A percentile compares a stretch with the other conserved stretches of the same genome.
phyloP scores from a whole-genome alignment of 2,888 invertebrate species.

The Cosmia pyralina region DNA sequence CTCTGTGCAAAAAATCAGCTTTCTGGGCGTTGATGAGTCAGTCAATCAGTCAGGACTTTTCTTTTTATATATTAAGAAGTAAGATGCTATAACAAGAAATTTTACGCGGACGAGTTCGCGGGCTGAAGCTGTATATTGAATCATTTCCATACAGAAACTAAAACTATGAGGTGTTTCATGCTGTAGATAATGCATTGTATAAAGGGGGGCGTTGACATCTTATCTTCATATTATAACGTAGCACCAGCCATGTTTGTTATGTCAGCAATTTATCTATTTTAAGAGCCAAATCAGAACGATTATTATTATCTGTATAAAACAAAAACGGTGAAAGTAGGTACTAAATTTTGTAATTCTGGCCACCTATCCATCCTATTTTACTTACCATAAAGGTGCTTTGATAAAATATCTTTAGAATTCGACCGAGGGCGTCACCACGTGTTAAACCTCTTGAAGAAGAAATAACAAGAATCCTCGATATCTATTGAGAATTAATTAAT shows the following conservation, averaged over 20 bases:
- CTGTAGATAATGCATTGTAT: not conserved
- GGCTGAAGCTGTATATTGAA: not conserved
- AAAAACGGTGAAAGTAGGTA: not conserved
- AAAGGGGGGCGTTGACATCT: slow-evolving; percentile 49
- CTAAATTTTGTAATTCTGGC: not conserved
- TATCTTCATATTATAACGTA: slow-evolving; percentile 46
- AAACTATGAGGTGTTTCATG: not conserved
- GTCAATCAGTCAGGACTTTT: no score
- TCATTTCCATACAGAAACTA: not conserved
- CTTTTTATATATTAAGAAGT: no score
- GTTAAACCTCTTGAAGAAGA: not conserved
- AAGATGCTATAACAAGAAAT: no score
- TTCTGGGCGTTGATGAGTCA: no score
- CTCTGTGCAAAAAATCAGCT: no score
- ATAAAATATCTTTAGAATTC: not conserved
- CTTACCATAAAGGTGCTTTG: not conserved
- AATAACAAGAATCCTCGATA: not conserved
- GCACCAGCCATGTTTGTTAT: slow-evolving; percentile 25
- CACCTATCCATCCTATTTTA: not conserved
- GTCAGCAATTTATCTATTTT: slow-evolving; percentile 53
- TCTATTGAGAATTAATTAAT: no score
- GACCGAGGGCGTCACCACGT: not conserved
- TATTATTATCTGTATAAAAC: not conserved
- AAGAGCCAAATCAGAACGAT: slow-evolving; percentile 1
- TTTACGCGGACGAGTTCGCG: no score